Base-by-base conservation (phyloP, 2,888 invertebrate species). In the Bibio marci region DNA sequence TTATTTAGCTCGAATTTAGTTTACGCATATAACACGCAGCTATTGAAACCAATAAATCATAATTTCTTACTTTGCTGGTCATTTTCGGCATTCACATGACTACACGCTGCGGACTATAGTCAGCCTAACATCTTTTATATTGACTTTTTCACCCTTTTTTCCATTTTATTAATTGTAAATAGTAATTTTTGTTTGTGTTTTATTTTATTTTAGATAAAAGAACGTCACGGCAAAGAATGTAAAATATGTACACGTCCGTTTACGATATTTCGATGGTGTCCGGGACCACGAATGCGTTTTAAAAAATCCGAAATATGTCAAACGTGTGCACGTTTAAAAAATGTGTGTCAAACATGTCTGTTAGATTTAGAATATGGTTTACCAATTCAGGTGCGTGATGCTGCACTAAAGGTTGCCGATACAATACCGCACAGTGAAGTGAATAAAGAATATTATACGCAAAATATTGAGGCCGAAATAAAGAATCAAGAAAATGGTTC, bases 301-400 rank as follows among this genome's bases (percentile, higher is more conserved):
- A 92, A 92, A 62, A 91, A 88, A 56, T 91, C 91, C 0, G 91
- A 92, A 66, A 80, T 91, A 4, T 91, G 91, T 55, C 91, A 92
- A 55, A 91, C 90, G 0, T 91, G 91, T 57, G 80, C 83, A 41
- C 79, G 87, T 46, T 56, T 90, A 42, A 91, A 92, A 54, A 92
- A 91, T 57, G 86, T 91, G 3, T 92, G 91, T 54, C 91, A 91
- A 56, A 92, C 91, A 0, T 92, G 91, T 57, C 63, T 92, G 13
- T 63, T 92, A 18, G 91, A 91, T 61, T 64, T 91, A 43, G 90
- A 92, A 57, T 92, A 86, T 59, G 91, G 80, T 4, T 55, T 81
- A 28, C 80, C 80, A 1, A 79, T 80, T 46, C 80, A 81, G 66
- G 87, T 90, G 8, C 68, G 91, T 38, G 91, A 91, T 61, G 77